Evolutionary conservation across 2,113 vertebrate species (phyloP).

Genomic region (Percopsis transmontana): DNA sequence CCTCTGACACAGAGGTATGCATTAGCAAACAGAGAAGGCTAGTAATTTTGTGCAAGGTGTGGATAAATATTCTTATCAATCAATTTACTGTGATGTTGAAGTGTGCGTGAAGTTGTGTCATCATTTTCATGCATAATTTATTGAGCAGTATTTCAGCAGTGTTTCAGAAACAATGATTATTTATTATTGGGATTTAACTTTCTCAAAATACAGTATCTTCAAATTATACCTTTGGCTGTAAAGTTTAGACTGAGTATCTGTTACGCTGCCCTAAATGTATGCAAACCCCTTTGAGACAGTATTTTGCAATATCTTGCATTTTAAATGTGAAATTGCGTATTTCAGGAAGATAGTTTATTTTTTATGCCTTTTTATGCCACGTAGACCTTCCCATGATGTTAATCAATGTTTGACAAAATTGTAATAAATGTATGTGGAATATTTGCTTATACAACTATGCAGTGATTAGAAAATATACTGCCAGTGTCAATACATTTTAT

Average conservation of each 20-base stretch:
- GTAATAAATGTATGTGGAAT: neutral
- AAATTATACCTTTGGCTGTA: slow-evolving; percentile 14
- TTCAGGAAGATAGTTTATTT: slow-evolving; percentile 4
- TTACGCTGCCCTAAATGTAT: slow-evolving; percentile 34
- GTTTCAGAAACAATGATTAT: too few relatives aligned
- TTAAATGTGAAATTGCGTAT: slow-evolving; percentile 45
- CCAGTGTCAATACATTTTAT: too few relatives aligned
- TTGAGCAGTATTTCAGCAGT: too few relatives aligned
- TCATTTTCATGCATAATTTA: too few relatives aligned
- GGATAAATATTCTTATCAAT: too few relatives aligned
- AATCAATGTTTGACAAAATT: neutral
- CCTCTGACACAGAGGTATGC: slow-evolving; percentile 9
- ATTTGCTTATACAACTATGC: neutral
- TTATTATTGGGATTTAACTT: too few relatives aligned
- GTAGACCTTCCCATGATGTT: slow-evolving; percentile 3
- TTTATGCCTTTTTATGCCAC: slow-evolving; percentile 15
- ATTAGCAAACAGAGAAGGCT: slow-evolving; percentile 30
- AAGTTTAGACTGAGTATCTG: slow-evolving; percentile 1
- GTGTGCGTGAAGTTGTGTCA: too few relatives aligned
- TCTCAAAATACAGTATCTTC: slow-evolving; percentile 20
- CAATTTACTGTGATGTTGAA: too few relatives aligned
- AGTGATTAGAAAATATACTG: neutral
- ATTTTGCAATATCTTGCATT: slow-evolving; percentile 37
- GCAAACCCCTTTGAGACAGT: slow-evolving; percentile 17
- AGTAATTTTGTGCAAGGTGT: slow-evolving; percentile 10